phyloP scores from a whole-genome alignment of 2,888 invertebrate genomes.

The Muschampia plurimacula region DNA sequence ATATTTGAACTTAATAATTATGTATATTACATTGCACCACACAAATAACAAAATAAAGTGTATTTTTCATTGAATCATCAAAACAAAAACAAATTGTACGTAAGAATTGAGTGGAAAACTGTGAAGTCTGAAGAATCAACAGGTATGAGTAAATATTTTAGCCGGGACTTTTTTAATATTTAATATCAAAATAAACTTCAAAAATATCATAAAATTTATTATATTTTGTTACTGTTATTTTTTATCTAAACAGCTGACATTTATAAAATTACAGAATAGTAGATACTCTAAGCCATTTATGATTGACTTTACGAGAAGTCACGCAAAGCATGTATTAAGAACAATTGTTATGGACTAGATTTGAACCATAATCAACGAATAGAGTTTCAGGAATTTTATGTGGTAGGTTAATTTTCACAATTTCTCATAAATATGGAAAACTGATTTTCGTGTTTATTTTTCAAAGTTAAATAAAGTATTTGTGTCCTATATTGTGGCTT shows the following conservation, averaged over 20 bases:
- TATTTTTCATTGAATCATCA: constrained; percentile 3
- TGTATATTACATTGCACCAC: not conserved
- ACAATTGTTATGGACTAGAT: constrained; percentile 38
- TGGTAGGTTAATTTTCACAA: not conserved
- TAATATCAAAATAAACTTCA: not conserved
- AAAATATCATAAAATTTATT: not conserved
- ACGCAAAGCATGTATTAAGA: constrained; percentile 60
- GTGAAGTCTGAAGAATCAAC: constrained; percentile 28
- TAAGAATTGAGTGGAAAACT: constrained; percentile 7
- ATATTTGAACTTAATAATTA: not conserved
- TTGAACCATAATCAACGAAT: constrained; percentile 24
- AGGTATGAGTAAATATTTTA: constrained; percentile 29
- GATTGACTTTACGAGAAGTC: constrained; percentile 54
- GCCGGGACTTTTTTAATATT: not conserved
- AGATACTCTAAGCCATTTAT: constrained; percentile 42
- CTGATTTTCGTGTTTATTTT: not conserved
- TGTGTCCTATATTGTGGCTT: not conserved
- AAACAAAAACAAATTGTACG: not conserved
- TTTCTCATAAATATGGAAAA: not conserved
- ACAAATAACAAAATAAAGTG: not conserved
- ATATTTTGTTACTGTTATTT: constrained; percentile 8
- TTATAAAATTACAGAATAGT: constrained; percentile 29
- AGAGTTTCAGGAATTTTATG: not conserved
- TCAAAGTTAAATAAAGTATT: not conserved
- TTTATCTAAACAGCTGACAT: constrained; percentile 15